Base-by-base conservation (phyloP, 2,888 invertebrate genomes). In the Cantharis nigra region DNA sequence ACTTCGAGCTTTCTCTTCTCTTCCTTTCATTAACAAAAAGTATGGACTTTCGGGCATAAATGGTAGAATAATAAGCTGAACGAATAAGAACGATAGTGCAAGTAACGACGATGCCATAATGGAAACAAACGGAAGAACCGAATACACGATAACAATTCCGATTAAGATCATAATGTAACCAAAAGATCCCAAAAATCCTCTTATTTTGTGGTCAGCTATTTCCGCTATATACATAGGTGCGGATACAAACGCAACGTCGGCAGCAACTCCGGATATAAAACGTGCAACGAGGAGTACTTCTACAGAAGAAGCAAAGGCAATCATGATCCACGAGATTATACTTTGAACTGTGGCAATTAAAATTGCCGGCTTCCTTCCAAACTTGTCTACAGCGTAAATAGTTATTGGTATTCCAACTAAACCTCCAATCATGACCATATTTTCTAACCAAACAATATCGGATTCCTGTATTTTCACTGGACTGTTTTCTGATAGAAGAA, bases 211-310 rank as follows among this genome's bases (percentile, higher is more conserved):
- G 80, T 88, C 87, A 9, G 88, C 87, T 72, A 88, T 87, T 81
- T 88, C 88, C 1, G 87, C 87, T 13, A 87, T 86, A 80, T 87
- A 88, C 87, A 88, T 87, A 2, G 87, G 88, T 0, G 87, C 87
- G 20, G 87, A 85, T 5, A 88, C 88, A 78, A 88, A 88, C 3
- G 86, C 88, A 33, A 87, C 86, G 76, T 88, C 87, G 11, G 86
- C 87, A 13, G 87, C 87, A 76, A 87, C 82, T 0, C 88, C 88
- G 10, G 87, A 85, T 28, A 88, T 76, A 72, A 88, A 86, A 67
- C 88, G 83, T 0, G 88, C 88, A 0, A 85, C 82, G 74, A 85
- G 87, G 4, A 88, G 80, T 69, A 84, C 85, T 18, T 84, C 82
- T 11, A 86, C 81, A 13, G 82, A 83, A 11, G 83, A 82, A 3